Evolutionary conservation across 1,140 invertebrate genomes (phyloP).

Genomic region (Littorina saxatilis): DNA sequence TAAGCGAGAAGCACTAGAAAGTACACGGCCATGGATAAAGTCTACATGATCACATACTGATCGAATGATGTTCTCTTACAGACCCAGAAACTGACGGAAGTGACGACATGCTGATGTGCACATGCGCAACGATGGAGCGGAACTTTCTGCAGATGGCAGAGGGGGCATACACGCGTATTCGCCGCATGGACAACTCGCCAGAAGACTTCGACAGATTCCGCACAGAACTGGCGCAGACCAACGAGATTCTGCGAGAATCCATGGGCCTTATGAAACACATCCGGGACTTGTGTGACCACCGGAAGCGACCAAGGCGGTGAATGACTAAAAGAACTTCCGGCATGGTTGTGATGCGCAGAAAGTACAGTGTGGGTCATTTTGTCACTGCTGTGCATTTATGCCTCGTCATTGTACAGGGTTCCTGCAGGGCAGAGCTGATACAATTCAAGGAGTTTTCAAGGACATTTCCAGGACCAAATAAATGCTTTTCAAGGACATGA

Average conservation of each 20-base stretch:
- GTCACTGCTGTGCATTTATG: too few relatives aligned
- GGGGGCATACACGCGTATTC: constrained; percentile 59
- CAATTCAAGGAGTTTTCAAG: too few relatives aligned
- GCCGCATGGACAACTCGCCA: constrained; percentile 49
- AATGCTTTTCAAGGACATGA: too few relatives aligned
- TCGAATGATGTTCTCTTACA: neutral
- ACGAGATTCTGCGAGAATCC: constrained; percentile 54
- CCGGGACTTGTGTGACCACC: constrained; percentile 53
- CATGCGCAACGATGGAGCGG: constrained; percentile 57
- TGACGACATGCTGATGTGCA: constrained; percentile 38
- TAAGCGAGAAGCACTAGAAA: too few relatives aligned
- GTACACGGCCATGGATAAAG: too few relatives aligned
- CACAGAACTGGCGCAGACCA: constrained; percentile 54
- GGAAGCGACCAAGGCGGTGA: constrained; percentile 19
- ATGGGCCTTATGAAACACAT: constrained; percentile 52
- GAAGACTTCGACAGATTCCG: constrained; percentile 57
- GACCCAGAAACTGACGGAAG: neutral
- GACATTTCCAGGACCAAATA: too few relatives aligned
- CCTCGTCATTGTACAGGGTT: too few relatives aligned
- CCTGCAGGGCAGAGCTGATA: too few relatives aligned
- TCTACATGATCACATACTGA: too few relatives aligned
- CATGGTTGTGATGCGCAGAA: neutral
- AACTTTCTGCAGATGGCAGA: constrained; percentile 61
- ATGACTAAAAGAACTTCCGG: neutral
- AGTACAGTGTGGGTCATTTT: too few relatives aligned